Evolutionary conservation across 2,113 vertebrate species (phyloP).

Genomic region (Alethe castanea): DNA sequence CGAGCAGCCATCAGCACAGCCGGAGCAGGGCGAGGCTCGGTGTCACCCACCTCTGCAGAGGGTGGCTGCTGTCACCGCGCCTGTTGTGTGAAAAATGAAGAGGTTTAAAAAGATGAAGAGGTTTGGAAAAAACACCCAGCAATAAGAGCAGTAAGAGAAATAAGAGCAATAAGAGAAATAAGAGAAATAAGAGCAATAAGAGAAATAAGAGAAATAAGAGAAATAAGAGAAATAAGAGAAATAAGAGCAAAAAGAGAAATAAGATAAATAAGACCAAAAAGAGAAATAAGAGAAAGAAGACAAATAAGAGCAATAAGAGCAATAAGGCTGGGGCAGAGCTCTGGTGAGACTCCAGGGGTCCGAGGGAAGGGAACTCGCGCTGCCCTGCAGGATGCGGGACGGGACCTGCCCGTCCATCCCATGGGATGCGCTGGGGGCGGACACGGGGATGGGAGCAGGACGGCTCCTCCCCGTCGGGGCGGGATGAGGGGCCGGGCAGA

Average conservation of each 20-base stretch:
- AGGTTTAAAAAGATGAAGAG: background rate
- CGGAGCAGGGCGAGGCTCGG: background rate
- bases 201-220: no score
- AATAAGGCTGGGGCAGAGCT: background rate
- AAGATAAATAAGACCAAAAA: no score
- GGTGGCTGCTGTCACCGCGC: background rate
- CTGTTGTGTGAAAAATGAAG: background rate
- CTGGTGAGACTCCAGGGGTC: background rate
- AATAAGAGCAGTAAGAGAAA: no score
- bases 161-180: no score
- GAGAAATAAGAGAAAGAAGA: no score
- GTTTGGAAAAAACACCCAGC: background rate
- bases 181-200: no score
- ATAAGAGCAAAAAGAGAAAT: no score
- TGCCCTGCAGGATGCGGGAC: accelerated
- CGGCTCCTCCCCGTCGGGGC: background rate
- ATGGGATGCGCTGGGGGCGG: background rate
- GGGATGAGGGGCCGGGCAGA: background rate
- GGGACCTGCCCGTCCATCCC: accelerated
- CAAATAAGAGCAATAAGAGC: no score
- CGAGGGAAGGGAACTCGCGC: accelerated
- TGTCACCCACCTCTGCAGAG: background rate
- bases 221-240: no score
- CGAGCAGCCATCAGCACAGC: accelerated
- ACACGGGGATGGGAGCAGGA: background rate